These are phyloP conservation scores for Catocala fraxini DNA, from an alignment of 2,888 invertebrate species.

Conservation along the genomic window DNA sequence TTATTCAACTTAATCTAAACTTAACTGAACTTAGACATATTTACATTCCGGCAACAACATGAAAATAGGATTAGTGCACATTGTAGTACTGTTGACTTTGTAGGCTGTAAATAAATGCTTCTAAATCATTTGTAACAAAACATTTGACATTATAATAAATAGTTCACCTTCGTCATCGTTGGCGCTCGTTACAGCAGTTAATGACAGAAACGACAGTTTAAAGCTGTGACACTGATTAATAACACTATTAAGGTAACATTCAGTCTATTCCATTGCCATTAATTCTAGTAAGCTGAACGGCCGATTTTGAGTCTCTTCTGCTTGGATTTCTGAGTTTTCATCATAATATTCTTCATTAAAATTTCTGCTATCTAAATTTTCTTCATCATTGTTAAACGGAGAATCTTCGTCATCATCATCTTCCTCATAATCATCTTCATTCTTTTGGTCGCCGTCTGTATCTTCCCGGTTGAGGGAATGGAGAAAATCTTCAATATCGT, in stretches of 20 bases:
- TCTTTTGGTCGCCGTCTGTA: conserved; percentile 30
- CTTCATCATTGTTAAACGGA: conserved; percentile 37
- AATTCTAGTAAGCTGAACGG: conserved; percentile 77
- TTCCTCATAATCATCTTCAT: conserved; percentile 53
- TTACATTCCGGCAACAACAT: conserved; percentile 73
- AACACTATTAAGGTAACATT: conserved; percentile 45
- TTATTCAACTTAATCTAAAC: conserved; percentile 72
- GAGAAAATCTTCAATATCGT: conserved; percentile 74
- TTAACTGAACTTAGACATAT: conserved; percentile 75
- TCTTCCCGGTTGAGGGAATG: conserved; percentile 63
- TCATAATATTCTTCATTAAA: conserved; percentile 61
- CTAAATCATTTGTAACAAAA: conserved; percentile 60
- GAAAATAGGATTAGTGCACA: conserved; percentile 40
- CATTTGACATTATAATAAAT: conserved; percentile 33
- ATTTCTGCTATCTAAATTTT: conserved; percentile 28
- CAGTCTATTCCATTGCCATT: conserved; percentile 83
- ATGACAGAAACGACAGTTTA: conserved; percentile 47
- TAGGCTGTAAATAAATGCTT: conserved; percentile 65
- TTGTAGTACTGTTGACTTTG: conserved; percentile 35
- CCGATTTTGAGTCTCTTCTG: conserved; percentile 59
- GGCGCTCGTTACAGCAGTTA: conserved; percentile 53
- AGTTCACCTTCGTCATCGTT: conserved; percentile 42
- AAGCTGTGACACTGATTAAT: conserved; percentile 61
- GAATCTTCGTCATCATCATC: conserved; percentile 53
- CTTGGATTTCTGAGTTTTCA: conserved; percentile 53